A percentile compares a stretch with the other conserved stretches of the same genome.
These are phyloP conservation scores for Myopa tessellatipennis DNA, from an alignment of 2,888 invertebrate genomes.

Conservation along the genomic window DNA sequence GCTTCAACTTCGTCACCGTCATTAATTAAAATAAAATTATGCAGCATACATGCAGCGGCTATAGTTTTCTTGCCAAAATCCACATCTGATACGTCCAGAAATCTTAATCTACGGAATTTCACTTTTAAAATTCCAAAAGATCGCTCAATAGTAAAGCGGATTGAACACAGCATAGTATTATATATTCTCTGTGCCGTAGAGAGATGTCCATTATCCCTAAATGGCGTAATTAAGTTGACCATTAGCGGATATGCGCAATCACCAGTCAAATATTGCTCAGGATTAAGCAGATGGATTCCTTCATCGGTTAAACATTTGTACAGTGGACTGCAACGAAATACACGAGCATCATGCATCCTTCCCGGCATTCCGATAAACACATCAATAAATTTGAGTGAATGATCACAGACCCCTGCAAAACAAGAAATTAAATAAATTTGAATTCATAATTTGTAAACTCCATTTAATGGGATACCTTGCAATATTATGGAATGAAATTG, in stretches of 20 bases:
- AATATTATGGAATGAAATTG: constrained; percentile 26
- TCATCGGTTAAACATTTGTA: neutral
- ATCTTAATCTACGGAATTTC: constrained; percentile 7
- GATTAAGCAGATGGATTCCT: no score
- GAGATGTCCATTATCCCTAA: constrained; percentile 23
- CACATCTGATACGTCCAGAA: neutral
- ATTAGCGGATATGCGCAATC: no score
- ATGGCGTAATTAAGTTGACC: neutral
- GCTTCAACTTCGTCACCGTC: neutral
- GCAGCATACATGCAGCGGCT: neutral
- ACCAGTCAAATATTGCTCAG: no score
- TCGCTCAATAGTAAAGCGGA: constrained; percentile 23
- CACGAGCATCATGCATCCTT: constrained; percentile 28
- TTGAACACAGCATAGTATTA: constrained; percentile 17
- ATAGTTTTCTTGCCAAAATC: neutral
- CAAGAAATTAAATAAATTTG: no score
- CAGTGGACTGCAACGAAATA: constrained; percentile 8
- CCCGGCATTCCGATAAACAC: constrained; percentile 36
- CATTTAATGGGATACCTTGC: constrained; percentile 6
- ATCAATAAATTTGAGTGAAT: no score
- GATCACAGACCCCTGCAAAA: neutral
- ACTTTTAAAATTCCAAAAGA: neutral
- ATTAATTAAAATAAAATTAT: neutral
- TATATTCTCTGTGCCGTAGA: neutral
- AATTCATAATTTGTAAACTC: neutral